Base-by-base conservation (phyloP, 2,113 vertebrate genomes). In the Empidonax alnorum region DNA sequence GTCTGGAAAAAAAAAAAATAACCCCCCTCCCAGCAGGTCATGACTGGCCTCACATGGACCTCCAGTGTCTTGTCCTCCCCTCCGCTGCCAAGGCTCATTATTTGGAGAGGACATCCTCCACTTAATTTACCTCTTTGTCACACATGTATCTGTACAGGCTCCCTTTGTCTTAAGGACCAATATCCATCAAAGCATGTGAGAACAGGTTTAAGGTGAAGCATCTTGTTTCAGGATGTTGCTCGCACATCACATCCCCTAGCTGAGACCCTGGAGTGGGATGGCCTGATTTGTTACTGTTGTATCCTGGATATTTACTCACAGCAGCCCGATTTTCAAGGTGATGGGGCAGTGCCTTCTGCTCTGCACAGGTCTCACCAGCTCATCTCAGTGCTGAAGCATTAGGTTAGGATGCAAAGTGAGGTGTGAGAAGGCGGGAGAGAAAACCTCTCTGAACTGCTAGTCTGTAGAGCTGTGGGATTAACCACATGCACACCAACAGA, bases 31-130 rank as follows among this genome's bases (percentile, higher is more conserved):
- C 28, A 72, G 18, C 5, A 49, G 35, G 46, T 33, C 83, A 31
- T 28, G 0, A 0, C 31, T 42, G 35, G 76, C 44, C 35, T 52
- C 0, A 0, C 28, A 13, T 1, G 21, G 80, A 41, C 52, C 22
- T 61, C 65, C 6, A 4, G 46, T 27, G 10, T 27, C 37, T 85
- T 6, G 1, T 24, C 39, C 25, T 58, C 47, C 21, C 8, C 62
- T 68, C 41, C 3, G 2, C 44, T 82, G 61, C 39, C 52, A 77
- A 46, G 35, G 25, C 25, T 84, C 28, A 8, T 25, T 68, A 35
- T 42, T 84, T 90, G 59, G 68, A 80, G 59, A 55, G 27, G 18
- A 67, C 15, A 50, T 53, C 39, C 25, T 83, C 28, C n/a, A 21
- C 37, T 49, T 49, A 76, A 28, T 68, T 52, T 62, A 31, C 35